phyloP scores from a whole-genome alignment of 2,797 vertebrate genomes.

The Myotis pilosus region DNA sequence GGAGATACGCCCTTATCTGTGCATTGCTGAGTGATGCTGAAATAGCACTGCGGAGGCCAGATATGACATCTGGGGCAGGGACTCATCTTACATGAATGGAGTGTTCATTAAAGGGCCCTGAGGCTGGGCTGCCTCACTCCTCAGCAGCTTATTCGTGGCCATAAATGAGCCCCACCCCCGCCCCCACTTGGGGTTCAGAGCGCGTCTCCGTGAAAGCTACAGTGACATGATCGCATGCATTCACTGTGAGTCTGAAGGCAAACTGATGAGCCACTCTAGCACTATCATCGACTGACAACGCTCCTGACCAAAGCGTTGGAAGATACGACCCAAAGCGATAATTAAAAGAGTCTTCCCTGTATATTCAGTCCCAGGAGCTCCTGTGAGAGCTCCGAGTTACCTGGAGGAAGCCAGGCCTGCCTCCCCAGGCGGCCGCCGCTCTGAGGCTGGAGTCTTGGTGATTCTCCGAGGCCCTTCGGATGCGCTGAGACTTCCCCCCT shows the following conservation, averaged over 20 bases:
- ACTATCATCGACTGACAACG: not conserved
- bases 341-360: slow-evolving; percentile 39
- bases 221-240: not conserved
- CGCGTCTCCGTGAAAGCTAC: not conserved
- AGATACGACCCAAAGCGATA: slow-evolving; percentile 30
- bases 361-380: not conserved
- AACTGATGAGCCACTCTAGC: not conserved
- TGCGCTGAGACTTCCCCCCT: not conserved
- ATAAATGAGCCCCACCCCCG: not conserved
- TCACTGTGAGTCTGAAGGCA: not conserved
- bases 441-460: not conserved
- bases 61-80: not conserved
- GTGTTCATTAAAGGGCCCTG: not conserved
- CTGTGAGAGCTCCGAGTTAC: slow-evolving; percentile 19
- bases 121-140: not conserved
- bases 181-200: not conserved
- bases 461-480: slow-evolving; percentile 50
- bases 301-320: not conserved
- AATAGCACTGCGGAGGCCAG: not conserved
- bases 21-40: slow-evolving; percentile 7
- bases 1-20: slow-evolving; percentile 44
- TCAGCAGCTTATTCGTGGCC: not conserved
- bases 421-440: not conserved
- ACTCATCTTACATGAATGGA: not conserved
- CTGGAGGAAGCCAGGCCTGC: not conserved